Evolutionary conservation across 1,140 invertebrate species (phyloP).

Genomic region (Lepidurus apus): DNA sequence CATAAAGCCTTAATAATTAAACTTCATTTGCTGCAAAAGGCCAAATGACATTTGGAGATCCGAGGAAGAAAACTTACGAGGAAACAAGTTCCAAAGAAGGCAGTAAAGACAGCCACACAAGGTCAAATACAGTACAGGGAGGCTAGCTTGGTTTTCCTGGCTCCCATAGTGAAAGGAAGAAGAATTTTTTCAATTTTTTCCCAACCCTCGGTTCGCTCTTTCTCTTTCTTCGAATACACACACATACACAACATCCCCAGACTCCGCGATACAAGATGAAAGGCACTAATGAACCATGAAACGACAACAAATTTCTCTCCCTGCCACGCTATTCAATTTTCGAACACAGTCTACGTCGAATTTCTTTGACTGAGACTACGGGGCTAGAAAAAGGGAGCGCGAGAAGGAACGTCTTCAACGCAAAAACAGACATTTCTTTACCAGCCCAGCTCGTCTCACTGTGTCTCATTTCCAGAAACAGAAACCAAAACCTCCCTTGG

Average conservation of each 20-base stretch:
- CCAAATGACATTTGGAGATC: background rate
- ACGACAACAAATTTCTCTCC: conserved; percentile 21
- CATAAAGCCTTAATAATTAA: conserved; percentile 15
- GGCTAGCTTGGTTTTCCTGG: background rate
- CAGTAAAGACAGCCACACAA: background rate
- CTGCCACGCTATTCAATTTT: background rate
- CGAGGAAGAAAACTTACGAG: background rate
- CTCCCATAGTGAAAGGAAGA: background rate
- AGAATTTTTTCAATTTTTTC: background rate
- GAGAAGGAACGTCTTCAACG: background rate
- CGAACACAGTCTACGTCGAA: background rate
- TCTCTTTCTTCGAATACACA: background rate
- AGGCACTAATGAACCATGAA: conserved; percentile 11
- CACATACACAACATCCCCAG: background rate
- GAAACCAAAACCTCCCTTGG: background rate
- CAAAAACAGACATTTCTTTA: conserved; percentile 18
- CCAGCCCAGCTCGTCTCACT: background rate
- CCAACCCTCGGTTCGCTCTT: background rate
- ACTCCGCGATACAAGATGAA: conserved; percentile 22
- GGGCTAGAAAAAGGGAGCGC: background rate
- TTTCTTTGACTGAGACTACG: conserved; percentile 1
- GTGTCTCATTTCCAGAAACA: background rate
- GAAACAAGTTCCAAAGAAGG: background rate
- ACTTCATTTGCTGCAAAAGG: background rate
- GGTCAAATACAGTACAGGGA: background rate